Conservation (phyloP, 2,113 vertebrate species). For the pig (Sus scrofa) region DNA sequence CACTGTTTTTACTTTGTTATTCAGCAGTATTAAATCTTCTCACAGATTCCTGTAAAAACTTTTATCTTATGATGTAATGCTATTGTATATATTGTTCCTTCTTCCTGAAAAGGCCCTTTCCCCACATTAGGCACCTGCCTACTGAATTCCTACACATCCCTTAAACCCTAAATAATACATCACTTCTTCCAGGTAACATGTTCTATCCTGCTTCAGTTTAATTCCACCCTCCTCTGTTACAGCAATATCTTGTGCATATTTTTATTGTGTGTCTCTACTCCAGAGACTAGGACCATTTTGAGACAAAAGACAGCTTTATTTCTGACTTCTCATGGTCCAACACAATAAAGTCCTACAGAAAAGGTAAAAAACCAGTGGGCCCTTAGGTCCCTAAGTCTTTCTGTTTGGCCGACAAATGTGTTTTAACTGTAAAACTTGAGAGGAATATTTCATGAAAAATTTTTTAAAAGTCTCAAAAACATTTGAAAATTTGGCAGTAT, state of each 20-base stretch:
- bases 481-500: slow-evolving; percentile 28
- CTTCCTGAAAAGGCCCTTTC: slow-evolving; percentile 4
- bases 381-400: neutral
- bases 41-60: neutral
- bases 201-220: slow-evolving; percentile 29
- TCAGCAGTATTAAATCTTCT: slow-evolving; percentile 12
- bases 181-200: neutral
- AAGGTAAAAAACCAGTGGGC: neutral
- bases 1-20: slow-evolving; percentile 5
- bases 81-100: neutral
- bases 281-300: neutral
- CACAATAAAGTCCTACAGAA: neutral
- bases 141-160: neutral
- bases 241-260: neutral
- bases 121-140: neutral
- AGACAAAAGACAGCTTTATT: slow-evolving; percentile 44
- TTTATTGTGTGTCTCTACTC: slow-evolving; percentile 37
- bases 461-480: neutral
- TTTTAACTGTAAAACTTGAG: slow-evolving; percentile 25
- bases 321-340: neutral
- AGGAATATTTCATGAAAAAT: neutral
- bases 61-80: neutral
- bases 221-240: slow-evolving; percentile 16
- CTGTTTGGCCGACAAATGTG: neutral
- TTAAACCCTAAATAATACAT: slow-evolving; percentile 21